phyloP scores from a whole-genome alignment of 2,888 invertebrate species.

The Argyresthia albistria region DNA sequence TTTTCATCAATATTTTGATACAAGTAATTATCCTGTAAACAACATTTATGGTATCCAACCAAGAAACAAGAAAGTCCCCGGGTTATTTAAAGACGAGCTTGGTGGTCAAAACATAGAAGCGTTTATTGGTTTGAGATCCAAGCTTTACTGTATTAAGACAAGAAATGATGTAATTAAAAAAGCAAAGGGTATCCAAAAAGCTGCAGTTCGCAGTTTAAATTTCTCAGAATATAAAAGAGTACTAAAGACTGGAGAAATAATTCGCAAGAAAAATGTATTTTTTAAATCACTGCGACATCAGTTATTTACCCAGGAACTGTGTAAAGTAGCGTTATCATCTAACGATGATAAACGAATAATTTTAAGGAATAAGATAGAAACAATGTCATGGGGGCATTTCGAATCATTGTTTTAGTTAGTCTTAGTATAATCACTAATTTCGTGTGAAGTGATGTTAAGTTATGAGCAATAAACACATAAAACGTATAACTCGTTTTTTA shows the following conservation, averaged over 20 bases:
- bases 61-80: slow-evolving; percentile 7
- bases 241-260: neutral
- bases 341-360: slow-evolving; percentile 2
- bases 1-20: slow-evolving; percentile 2
- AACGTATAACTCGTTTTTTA: too few relatives aligned
- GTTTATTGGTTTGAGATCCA: slow-evolving; percentile 7
- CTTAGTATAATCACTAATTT: neutral
- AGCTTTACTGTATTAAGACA: slow-evolving; percentile 6
- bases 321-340: neutral
- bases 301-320: neutral
- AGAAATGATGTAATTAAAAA: neutral
- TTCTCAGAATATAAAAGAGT: neutral
- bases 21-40: neutral
- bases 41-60: slow-evolving; percentile 4
- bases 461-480: too few relatives aligned
- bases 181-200: neutral
- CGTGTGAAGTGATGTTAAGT: too few relatives aligned
- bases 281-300: neutral
- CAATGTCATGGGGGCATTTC: slow-evolving; percentile 1
- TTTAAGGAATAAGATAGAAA: neutral
- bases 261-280: neutral
- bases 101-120: slow-evolving; percentile 5
- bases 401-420: neutral
- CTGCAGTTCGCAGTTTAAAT: neutral
- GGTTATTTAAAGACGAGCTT: slow-evolving; percentile 9